Conservation (phyloP, 2,113 vertebrate species). For the Picathartes gymnocephalus region DNA sequence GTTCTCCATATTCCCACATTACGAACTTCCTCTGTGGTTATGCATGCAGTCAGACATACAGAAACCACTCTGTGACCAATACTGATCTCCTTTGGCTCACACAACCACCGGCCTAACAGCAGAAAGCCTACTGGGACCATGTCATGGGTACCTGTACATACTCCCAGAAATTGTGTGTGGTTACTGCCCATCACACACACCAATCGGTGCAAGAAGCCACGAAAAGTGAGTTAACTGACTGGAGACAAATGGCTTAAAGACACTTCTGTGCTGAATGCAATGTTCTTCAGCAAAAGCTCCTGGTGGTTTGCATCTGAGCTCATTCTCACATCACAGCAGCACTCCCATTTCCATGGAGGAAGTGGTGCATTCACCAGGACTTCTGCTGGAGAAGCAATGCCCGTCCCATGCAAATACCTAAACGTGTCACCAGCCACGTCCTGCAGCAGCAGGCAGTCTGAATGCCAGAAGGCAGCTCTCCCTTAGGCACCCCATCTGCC, state of each 20-base stretch:
- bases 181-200: neutral
- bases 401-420: neutral
- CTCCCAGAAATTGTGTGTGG: neutral
- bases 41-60: neutral
- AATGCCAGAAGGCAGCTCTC: neutral
- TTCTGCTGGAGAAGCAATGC: neutral
- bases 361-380: neutral
- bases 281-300: neutral
- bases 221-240: neutral
- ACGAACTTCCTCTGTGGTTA: neutral
- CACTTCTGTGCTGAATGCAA: neutral
- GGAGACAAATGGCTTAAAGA: neutral
- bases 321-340: neutral
- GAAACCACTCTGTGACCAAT: neutral
- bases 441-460: neutral
- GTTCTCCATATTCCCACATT: neutral
- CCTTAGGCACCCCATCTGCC: too few species aligned
- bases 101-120: neutral
- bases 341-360: neutral
- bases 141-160: neutral
- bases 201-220: neutral
- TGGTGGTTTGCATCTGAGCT: neutral
- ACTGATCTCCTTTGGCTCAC: neutral
- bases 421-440: neutral
- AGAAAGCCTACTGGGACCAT: neutral